Evolutionary conservation across 2,797 vertebrate species (phyloP).

Genomic region (Gila robusta): DNA sequence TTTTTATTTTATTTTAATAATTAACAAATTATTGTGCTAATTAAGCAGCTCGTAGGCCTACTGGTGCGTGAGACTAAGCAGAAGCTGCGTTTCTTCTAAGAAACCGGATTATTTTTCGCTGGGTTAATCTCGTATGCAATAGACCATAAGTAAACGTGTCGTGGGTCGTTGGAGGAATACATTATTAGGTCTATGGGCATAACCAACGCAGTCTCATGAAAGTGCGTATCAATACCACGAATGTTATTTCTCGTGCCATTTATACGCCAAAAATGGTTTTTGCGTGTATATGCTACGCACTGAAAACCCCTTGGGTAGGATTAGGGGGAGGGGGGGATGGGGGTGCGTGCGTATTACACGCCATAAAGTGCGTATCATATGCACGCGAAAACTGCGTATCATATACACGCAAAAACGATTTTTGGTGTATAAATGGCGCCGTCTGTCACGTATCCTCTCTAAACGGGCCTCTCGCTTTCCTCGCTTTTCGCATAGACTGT

Average conservation of each 20-base stretch:
- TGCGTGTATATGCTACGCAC: too few species aligned
- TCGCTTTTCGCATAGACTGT: background rate
- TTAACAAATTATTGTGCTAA: background rate
- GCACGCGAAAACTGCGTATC: too few species aligned
- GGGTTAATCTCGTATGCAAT: slow-evolving; percentile 7
- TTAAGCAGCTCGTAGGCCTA: slow-evolving; percentile 61
- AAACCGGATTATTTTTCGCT: background rate
- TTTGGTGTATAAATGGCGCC: too few species aligned
- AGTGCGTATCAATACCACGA: too few species aligned
- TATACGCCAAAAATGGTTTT: too few species aligned
- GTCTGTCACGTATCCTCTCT: background rate
- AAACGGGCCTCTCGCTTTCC: background rate
- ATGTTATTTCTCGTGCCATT: too few species aligned
- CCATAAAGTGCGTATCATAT: too few species aligned
- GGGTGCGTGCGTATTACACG: too few species aligned
- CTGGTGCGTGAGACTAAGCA: slow-evolving; percentile 37
- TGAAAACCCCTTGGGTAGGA: too few species aligned
- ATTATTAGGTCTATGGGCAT: background rate
- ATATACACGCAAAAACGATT: too few species aligned
- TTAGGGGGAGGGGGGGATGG: too few species aligned
- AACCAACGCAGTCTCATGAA: too few species aligned
- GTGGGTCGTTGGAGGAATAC: slow-evolving; percentile 19
- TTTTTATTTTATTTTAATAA: background rate
- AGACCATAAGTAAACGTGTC: slow-evolving; percentile 4
- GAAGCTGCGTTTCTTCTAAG: slow-evolving; percentile 40